These are phyloP conservation scores for Erpobdella octoculata DNA, from an alignment of 2,888 invertebrate species.

Conservation along the genomic window DNA sequence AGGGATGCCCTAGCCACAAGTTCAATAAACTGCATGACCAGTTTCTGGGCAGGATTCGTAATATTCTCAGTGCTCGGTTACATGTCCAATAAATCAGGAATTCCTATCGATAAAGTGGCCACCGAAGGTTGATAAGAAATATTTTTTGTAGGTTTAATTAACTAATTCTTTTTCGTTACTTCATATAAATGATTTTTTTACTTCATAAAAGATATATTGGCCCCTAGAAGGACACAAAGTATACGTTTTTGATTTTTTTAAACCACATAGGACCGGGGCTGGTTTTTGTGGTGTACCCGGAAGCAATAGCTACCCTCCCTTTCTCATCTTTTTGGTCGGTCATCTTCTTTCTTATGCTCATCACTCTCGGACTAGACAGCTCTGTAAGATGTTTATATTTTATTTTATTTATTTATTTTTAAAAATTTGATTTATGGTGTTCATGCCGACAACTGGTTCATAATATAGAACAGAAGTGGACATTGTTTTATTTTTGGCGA, in stretches of 20 bases:
- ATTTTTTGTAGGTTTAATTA: no score
- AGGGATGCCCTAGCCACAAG: constrained; percentile 89
- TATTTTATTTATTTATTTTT: neutral
- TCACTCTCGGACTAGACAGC: constrained; percentile 93
- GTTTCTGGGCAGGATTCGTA: constrained; percentile 93
- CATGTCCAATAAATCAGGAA: constrained; percentile 46
- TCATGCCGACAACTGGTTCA: neutral
- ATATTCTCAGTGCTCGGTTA: constrained; percentile 96
- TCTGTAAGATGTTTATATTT: constrained; percentile 78
- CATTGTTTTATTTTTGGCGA: no score
- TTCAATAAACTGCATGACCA: constrained; percentile 87
- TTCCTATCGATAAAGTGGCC: constrained; percentile 48
- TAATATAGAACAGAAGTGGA: no score
- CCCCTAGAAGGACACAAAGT: neutral
- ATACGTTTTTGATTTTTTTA: neutral
- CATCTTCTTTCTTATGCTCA: constrained; percentile 96
- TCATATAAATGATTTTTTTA: neutral
- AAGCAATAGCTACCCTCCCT: constrained; percentile 97
- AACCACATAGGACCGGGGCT: constrained; percentile 83
- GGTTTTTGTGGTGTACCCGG: constrained; percentile 93
- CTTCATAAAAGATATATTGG: neutral
- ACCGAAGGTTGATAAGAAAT: constrained; percentile 46
- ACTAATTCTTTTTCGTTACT: no score
- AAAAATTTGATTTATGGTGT: neutral
- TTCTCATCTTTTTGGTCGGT: constrained; percentile 93